phyloP scores from a whole-genome alignment of 2,113 vertebrate genomes.

The Halcyon senegalensis region DNA sequence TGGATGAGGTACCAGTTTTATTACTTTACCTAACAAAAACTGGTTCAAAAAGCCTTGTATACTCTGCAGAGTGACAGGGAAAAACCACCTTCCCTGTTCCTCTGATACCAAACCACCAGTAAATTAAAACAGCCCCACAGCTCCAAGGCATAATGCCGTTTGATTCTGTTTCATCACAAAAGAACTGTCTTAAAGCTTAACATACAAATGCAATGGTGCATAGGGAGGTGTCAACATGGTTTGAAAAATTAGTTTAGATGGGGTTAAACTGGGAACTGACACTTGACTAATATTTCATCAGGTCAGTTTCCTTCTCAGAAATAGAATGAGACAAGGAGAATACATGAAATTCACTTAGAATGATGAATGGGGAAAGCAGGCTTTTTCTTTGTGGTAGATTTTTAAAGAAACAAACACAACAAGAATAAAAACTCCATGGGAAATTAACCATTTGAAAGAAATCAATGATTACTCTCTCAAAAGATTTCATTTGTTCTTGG shows the following conservation, averaged over 20 bases:
- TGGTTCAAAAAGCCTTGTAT: background rate
- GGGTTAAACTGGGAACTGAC: conserved; percentile 8
- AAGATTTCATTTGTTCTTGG: background rate
- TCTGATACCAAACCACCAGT: background rate
- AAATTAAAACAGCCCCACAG: background rate
- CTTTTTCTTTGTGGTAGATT: background rate
- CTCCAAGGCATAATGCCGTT: background rate
- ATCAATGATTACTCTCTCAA: background rate
- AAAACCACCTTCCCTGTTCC: background rate
- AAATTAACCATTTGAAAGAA: background rate
- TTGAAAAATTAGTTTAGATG: conserved; percentile 47
- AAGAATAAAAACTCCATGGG: background rate
- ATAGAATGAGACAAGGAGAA: background rate
- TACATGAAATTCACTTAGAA: background rate
- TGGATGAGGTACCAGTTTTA: background rate
- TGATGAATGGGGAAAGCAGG: background rate
- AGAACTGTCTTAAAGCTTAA: background rate
- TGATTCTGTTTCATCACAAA: background rate
- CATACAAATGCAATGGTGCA: background rate
- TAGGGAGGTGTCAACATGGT: background rate
- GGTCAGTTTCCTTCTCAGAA: background rate
- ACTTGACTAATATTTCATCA: conserved; percentile 10
- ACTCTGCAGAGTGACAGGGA: background rate
- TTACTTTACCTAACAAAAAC: background rate
- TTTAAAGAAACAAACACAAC: background rate